Evolutionary conservation across 53 echinoderm and acorn worm species (phyloP).

Genomic region (Henricia sp.): DNA sequence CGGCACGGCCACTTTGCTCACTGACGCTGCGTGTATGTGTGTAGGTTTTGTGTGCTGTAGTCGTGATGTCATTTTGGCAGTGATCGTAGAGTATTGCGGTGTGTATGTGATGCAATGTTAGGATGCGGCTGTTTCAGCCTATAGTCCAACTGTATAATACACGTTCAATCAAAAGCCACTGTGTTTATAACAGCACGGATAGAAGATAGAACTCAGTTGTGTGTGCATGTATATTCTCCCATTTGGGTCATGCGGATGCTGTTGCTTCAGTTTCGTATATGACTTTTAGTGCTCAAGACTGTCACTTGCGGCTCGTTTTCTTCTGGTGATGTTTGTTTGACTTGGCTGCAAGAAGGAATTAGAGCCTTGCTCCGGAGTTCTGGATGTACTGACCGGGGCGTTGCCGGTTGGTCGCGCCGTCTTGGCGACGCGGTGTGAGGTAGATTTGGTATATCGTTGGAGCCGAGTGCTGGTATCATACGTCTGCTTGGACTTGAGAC

Average conservation of each 20-base stretch:
- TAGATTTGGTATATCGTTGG: constrained; percentile 15
- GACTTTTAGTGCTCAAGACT: too few relatives aligned
- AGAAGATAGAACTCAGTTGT: too few relatives aligned
- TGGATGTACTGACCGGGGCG: not conserved
- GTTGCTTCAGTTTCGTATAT: too few relatives aligned
- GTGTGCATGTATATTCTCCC: too few relatives aligned
- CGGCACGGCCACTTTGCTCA: constrained; percentile 3
- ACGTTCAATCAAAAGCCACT: too few relatives aligned
- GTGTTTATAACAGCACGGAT: too few relatives aligned
- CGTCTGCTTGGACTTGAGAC: not conserved
- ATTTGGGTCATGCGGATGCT: too few relatives aligned
- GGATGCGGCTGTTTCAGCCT: too few relatives aligned
- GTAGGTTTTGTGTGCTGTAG: not conserved
- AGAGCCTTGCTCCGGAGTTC: not conserved
- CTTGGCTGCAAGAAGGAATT: not conserved
- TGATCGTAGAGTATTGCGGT: not conserved
- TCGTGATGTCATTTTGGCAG: not conserved
- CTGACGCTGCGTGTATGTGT: not conserved
- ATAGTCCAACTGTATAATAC: too few relatives aligned
- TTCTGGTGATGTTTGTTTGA: too few relatives aligned
- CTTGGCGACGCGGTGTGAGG: constrained; percentile 2
- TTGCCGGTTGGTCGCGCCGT: not conserved
- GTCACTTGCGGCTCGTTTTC: too few relatives aligned
- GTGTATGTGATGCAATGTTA: too few relatives aligned
- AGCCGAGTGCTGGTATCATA: not conserved